Conservation (phyloP, 2,113 vertebrate genomes). For the Plotosus lineatus region DNA sequence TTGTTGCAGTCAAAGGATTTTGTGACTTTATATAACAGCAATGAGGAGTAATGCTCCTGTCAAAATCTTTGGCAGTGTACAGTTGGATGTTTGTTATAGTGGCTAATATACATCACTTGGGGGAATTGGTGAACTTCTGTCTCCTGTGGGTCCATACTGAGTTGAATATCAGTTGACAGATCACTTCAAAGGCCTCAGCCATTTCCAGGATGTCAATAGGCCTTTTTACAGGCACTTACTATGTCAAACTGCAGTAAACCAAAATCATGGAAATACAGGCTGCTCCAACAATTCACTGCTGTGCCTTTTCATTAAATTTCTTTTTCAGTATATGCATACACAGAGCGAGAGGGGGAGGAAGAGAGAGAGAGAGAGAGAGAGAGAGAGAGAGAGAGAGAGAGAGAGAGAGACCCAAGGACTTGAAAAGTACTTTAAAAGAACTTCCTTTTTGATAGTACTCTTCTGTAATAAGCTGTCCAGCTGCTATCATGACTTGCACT, state of each 20-base stretch:
- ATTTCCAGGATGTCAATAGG: slow-evolving; percentile 1
- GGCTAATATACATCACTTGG: neutral
- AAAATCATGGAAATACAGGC: slow-evolving; percentile 29
- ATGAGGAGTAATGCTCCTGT: neutral
- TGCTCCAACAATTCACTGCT: slow-evolving; percentile 19
- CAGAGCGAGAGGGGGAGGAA: no score
- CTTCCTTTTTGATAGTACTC: neutral
- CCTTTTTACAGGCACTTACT: slow-evolving; percentile 52
- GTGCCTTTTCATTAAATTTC: slow-evolving; percentile 23
- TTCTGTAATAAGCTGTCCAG: slow-evolving; percentile 17
- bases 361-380: no score
- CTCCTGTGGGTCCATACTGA: neutral
- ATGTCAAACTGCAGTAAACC: slow-evolving; percentile 48
- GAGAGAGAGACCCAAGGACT: no score
- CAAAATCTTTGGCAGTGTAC: neutral
- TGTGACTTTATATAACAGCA: neutral
- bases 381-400: no score
- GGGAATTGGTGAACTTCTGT: neutral
- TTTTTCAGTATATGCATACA: neutral
- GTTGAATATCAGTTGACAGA: slow-evolving; percentile 18
- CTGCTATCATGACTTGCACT: neutral
- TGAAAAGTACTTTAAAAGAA: slow-evolving; percentile 9
- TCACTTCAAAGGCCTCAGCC: slow-evolving; percentile 40
- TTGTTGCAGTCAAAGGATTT: neutral
- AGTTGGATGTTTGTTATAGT: neutral